Base-by-base conservation (phyloP, 2,797 vertebrate species). In the Acrocephalus scirpaceus region DNA sequence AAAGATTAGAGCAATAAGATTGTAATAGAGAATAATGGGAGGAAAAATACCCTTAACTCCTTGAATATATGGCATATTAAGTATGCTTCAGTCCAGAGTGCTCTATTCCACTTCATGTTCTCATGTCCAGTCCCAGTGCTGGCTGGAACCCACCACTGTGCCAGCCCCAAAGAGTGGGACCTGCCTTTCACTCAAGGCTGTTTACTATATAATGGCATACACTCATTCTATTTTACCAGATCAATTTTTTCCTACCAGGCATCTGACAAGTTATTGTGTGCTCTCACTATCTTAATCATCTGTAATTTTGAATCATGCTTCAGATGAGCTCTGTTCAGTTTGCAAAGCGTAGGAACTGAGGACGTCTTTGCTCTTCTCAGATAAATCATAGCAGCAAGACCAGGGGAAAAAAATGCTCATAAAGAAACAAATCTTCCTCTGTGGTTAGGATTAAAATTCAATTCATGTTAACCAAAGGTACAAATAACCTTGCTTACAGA, bases 231-330 rank as follows among this genome's bases (percentile, higher is more conserved):
- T 76, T 96, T 94, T 79, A 67, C 81, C 72, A 92, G 47, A 75
- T 91, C 34, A 21, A 0, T 51, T 62, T 79, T 93, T 93, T 86
- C 64, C 38, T 84, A 29, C 6, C 45, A 92, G 36, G 64, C 79
- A 66, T 57, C 60, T 94, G 89, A 90, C 89, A 96, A 95, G 38
- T 67, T 92, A 56, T 66, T 90, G 64, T 90, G n/a, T 76, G 73
- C 82, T 86, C 82, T 92, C 82, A 57, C 56, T 94, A 6, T 88
- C 95, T 95, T 95, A 97, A 95, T 96, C 71, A 96, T 81, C 88
- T 42, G 64, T 82, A 90, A 79, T 78, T 94, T 82, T 95, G 94
- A 96, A 87, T 97, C 90, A 92, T 51, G 60, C 70, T 67, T 93
- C 72, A 76, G 64, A 86, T 90, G 65, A 95, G 77, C 82, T 54